Conservation (phyloP, 2,797 vertebrate species). For the Etheostoma perlongum region DNA sequence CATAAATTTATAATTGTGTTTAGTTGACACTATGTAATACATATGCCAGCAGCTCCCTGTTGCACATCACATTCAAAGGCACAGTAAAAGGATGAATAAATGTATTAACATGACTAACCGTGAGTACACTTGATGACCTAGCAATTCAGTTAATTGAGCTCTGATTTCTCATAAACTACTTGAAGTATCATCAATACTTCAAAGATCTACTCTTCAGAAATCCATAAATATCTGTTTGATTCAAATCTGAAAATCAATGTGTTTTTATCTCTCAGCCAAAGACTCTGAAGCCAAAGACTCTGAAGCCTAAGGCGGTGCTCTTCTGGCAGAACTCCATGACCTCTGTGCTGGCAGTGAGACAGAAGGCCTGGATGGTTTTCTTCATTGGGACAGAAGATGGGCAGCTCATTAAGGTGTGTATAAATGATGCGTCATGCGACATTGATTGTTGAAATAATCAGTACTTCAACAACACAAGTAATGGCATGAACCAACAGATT, state of each 20-base stretch:
- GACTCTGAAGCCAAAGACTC: slow-evolving; percentile 7
- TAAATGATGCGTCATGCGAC: neutral
- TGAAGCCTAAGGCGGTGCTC: slow-evolving; percentile 53
- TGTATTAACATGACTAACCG: neutral
- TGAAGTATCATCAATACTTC: neutral
- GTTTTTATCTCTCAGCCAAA: slow-evolving; percentile 24
- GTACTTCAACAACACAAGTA: neutral
- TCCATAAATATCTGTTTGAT: neutral
- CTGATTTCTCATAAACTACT: neutral
- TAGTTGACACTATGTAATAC: neutral
- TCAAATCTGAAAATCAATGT: neutral
- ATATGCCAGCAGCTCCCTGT: neutral
- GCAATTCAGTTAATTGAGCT: neutral
- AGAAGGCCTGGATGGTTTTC: slow-evolving; percentile 74
- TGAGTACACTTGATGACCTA: neutral
- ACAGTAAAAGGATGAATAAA: neutral
- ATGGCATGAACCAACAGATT: neutral
- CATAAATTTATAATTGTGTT: too few species aligned
- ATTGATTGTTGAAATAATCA: neutral
- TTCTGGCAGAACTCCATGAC: slow-evolving; percentile 74
- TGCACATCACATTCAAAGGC: neutral
- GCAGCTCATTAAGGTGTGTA: slow-evolving; percentile 82
- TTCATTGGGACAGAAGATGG: slow-evolving; percentile 82
- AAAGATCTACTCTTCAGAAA: neutral
- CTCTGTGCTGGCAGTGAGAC: slow-evolving; percentile 73